These are phyloP conservation scores for Bovichtus variegatus DNA, from an alignment of 2,797 vertebrate species.

Conservation along the genomic window DNA sequence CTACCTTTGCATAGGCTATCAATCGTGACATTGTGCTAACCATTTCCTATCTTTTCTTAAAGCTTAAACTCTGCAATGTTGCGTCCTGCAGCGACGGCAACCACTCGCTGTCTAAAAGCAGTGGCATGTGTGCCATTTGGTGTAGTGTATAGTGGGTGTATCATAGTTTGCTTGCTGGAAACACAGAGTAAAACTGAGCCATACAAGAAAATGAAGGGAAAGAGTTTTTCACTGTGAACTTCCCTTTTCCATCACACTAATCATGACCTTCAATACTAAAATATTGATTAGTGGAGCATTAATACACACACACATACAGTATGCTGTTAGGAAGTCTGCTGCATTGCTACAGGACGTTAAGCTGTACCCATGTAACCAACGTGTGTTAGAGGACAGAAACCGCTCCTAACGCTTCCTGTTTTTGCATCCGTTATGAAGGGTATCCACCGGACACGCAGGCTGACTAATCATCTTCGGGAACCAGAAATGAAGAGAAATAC, in stretches of 20 bases:
- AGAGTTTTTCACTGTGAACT: not conserved
- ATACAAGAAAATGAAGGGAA: not conserved
- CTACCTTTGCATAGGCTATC: not conserved
- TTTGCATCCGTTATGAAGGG: slow-evolving; percentile 4
- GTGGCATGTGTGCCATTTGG: not conserved
- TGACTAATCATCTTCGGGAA: slow-evolving; percentile 27
- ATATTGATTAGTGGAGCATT: not conserved
- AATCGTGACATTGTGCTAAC: not conserved
- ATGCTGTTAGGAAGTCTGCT: not conserved
- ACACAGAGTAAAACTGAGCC: not conserved
- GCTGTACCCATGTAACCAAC: slow-evolving; percentile 9
- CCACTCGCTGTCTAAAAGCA: too few relatives aligned
- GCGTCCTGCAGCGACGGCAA: too few relatives aligned
- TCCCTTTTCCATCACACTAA: not conserved
- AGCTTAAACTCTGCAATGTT: too few relatives aligned
- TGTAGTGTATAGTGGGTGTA: not conserved
- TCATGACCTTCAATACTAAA: not conserved
- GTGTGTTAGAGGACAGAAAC: slow-evolving; percentile 19
- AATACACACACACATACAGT: not conserved
- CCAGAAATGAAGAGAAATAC: not conserved
- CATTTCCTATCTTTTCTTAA: not conserved
- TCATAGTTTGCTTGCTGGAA: not conserved
- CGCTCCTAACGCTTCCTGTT: slow-evolving; percentile 17
- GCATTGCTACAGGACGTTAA: not conserved
- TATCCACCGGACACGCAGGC: not conserved